These are phyloP conservation scores for Gracilinanus agilis DNA, from an alignment of 2,113 vertebrate genomes.

Conservation along the genomic window DNA sequence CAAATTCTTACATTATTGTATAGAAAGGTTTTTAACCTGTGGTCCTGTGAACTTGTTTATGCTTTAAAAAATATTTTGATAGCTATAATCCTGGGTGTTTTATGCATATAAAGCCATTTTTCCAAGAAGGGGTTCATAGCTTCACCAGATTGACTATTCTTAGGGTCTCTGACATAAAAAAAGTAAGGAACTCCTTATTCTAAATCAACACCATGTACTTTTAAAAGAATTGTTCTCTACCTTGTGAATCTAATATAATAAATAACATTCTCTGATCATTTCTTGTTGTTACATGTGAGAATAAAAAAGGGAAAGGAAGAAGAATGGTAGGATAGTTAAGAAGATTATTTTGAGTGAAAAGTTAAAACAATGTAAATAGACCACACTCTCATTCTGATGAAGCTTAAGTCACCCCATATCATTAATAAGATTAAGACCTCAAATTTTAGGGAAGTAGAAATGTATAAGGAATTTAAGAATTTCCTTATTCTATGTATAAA, in stretches of 20 bases:
- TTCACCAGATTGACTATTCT: not conserved
- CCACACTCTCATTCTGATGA: constrained; percentile 12
- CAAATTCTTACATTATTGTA: not conserved
- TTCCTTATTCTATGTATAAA: constrained; percentile 26
- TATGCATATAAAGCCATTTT: not conserved
- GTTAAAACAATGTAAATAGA: not conserved
- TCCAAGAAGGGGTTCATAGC: not conserved
- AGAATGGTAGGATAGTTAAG: not conserved
- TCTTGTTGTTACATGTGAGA: not conserved
- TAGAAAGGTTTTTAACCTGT: not conserved
- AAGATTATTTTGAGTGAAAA: constrained; percentile 10
- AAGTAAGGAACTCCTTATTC: not conserved
- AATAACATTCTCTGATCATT: not conserved
- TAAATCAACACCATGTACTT: not conserved
- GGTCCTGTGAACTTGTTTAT: not conserved
- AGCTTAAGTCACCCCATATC: not conserved
- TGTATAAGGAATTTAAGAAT: constrained; percentile 38
- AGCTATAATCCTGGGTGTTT: not conserved
- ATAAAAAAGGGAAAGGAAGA: constrained; percentile 14
- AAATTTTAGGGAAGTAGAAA: constrained; percentile 46
- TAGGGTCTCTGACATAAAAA: not conserved
- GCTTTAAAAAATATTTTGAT: not conserved
- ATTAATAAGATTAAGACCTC: constrained; percentile 23
- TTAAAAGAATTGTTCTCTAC: not conserved
- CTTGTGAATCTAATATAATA: not conserved